phyloP scores from a whole-genome alignment of 2,113 vertebrate species.

The Silurus glanis region DNA sequence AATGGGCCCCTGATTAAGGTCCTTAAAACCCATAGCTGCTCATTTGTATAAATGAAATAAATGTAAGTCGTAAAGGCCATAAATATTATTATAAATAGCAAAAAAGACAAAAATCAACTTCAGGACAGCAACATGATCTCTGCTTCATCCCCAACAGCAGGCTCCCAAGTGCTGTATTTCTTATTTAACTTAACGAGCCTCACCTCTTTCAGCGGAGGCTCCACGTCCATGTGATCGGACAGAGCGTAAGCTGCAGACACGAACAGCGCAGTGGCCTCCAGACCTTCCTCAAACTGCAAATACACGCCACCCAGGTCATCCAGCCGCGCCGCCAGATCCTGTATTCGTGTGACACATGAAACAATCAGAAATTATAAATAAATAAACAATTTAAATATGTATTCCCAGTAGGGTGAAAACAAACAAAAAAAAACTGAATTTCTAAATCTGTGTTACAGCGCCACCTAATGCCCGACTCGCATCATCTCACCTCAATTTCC shows the following conservation, averaged over 20 bases:
- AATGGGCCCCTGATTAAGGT: too few relatives aligned
- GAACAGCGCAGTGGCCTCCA: slow-evolving; percentile 92
- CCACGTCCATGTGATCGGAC: slow-evolving; percentile 89
- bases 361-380: background rate
- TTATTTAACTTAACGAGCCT: background rate
- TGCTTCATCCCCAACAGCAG: background rate
- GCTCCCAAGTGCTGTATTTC: background rate
- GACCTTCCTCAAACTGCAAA: slow-evolving; percentile 97
- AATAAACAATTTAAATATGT: background rate
- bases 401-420: background rate
- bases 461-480: slow-evolving; percentile 45
- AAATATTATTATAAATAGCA: too few relatives aligned
- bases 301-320: slow-evolving; percentile 94
- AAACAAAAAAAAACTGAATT: background rate
- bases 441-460: background rate
- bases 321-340: slow-evolving; percentile 95
- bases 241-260: slow-evolving; percentile 90
- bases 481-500: slow-evolving; percentile 88
- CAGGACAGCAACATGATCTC: background rate
- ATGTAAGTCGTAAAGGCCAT: too few relatives aligned
- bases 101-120: background rate
- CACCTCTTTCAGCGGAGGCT: slow-evolving; percentile 94
- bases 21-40: too few relatives aligned
- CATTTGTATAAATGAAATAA: too few relatives aligned
- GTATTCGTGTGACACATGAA: slow-evolving; percentile 10